Evolutionary conservation across 2,888 invertebrate genomes (phyloP), one percentile per base, ranked within the genome.

Genomic region (Cepaea hortensis): DNA sequence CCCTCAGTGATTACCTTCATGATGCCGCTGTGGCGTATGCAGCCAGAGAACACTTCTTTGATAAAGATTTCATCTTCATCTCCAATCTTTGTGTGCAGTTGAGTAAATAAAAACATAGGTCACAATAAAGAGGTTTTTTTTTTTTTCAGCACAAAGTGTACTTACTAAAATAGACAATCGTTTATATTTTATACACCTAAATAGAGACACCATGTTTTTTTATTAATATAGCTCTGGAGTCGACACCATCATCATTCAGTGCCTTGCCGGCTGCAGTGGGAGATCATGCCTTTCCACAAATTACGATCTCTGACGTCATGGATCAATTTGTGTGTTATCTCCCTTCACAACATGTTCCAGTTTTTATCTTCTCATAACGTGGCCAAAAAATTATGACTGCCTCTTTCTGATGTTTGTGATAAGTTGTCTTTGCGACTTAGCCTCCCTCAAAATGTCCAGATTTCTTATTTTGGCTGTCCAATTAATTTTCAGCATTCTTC

Each of bases 1-100:
- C 93, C 93, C 82, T 92, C 90, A 55, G 91, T 88, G 6, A 94
- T 91, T 15, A 93, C 92, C 68, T 89, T 87, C 84, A 94, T 90
- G 46, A 94, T 88, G 55, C 89, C 89, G 15, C 87, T 85, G 88
- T 93, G 94, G 6, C 93, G 89, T 9, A 93, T 91, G 90, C 93
- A 93, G 7, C 94, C 94, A 46, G 93, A 92, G 87, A 94, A 94
- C 23, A 94, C 93, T 88, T 94, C 94, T 55, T 90, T 90, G 61
- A 94, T 90, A 89, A 94, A 94, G 2, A 90, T 91, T 82, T 91
- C 89, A 85, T 93, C 93, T 86, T 89, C 89, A 87, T 93, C 93
- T 88, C 92, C 91, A 85, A 91, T 90, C 94, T 94, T 85, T 46
- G 70, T 81, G 18, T 84, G 46, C 9, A 7, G 7, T 3, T 2